Percentiles rank a stretch among this genome's conserved stretches.
phyloP scores from a whole-genome alignment of 2,113 vertebrate genomes.

The Numida meleagris region DNA sequence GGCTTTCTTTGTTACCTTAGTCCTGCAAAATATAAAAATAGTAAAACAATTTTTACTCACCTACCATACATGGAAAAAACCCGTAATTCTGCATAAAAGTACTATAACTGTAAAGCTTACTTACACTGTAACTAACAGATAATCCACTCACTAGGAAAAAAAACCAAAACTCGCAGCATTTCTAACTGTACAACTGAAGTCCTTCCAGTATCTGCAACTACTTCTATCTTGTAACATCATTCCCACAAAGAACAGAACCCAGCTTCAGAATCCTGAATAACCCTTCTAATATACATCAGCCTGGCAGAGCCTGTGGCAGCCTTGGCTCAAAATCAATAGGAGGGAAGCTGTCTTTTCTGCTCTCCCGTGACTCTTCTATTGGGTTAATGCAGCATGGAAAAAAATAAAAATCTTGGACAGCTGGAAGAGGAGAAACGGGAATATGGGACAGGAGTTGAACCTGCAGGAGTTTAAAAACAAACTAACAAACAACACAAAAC shows the following conservation, averaged over 20 bases:
- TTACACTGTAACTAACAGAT: neutral
- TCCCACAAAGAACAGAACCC: neutral
- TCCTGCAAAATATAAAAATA: neutral
- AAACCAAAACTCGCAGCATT: neutral
- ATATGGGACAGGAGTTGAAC: neutral
- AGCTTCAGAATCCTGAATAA: neutral
- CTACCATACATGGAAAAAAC: neutral
- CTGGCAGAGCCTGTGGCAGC: neutral
- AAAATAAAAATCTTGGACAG: neutral
- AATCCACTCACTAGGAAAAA: neutral
- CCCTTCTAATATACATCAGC: neutral
- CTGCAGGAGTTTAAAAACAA: neutral
- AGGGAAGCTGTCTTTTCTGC: neutral
- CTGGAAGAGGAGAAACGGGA: neutral
- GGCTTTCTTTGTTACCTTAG: neutral
- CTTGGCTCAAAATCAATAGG: neutral
- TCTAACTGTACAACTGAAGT: neutral
- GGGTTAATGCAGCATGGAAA: neutral
- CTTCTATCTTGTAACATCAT: neutral
- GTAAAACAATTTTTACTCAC: neutral
- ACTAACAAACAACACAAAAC: neutral
- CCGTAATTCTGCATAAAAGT: neutral
- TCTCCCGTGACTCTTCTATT: neutral
- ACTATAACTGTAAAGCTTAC: neutral
- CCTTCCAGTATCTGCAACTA: neutral